A percentile compares a stretch with the other conserved stretches of the same genome.
These are phyloP conservation scores for Erpobdella octoculata DNA, from an alignment of 2,888 invertebrate species.

Conservation along the genomic window DNA sequence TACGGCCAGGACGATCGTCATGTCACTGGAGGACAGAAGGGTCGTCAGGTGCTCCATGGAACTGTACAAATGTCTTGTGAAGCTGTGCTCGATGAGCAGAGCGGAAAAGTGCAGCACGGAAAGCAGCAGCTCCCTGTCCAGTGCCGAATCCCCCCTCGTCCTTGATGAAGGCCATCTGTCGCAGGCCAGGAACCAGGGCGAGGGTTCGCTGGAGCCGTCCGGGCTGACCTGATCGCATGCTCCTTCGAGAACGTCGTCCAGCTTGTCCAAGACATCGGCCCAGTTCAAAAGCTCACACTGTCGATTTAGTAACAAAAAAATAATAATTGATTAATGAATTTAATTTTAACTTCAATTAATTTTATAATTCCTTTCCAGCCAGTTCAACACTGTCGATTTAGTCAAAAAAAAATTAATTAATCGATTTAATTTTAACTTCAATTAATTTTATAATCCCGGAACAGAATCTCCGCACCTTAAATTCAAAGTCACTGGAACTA, in stretches of 20 bases:
- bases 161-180: constrained; percentile 56
- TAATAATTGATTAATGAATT: background rate
- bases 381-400: background rate
- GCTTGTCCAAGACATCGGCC: constrained; percentile 71
- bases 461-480: too few relatives aligned
- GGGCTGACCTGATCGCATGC: constrained; percentile 56
- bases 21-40: constrained; percentile 69
- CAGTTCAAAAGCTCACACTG: constrained; percentile 75
- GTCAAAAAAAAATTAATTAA: background rate
- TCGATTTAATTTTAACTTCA: too few relatives aligned
- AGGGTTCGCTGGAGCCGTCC: background rate
- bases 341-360: background rate
- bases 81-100: constrained; percentile 75
- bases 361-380: too few relatives aligned
- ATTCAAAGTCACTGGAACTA: too few relatives aligned
- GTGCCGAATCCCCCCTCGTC: constrained; percentile 57
- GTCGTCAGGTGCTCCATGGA: constrained; percentile 75
- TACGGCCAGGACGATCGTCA: constrained; percentile 74
- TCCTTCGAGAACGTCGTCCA: constrained; percentile 63
- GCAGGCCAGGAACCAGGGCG: constrained; percentile 65
- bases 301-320: constrained; percentile 25
- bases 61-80: constrained; percentile 75
- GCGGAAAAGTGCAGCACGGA: constrained; percentile 74
- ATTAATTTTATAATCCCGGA: too few relatives aligned
- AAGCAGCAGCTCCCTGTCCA: constrained; percentile 61